Conservation (phyloP, 2,888 invertebrate species). For the Drosophila parthenogenetica region DNA sequence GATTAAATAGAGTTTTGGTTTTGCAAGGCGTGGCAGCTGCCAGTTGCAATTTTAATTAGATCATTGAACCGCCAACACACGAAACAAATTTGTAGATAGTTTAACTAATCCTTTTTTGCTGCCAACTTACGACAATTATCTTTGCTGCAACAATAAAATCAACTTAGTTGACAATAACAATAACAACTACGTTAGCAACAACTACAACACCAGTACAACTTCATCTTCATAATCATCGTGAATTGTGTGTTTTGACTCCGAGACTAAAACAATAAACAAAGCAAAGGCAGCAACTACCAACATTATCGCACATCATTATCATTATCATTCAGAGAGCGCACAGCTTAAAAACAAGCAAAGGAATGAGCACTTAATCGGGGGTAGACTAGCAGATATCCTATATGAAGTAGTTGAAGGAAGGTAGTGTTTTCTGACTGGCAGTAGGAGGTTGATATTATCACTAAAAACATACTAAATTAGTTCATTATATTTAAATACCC, state of each 20-base stretch:
- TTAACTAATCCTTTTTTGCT: conserved; percentile 59
- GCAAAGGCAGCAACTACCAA: conserved; percentile 58
- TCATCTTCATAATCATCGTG: conserved; percentile 30
- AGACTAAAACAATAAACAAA: conserved; percentile 63
- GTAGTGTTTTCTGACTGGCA: too few species aligned
- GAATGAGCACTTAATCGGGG: background rate
- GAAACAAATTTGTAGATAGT: conserved; percentile 5
- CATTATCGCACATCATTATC: conserved; percentile 80
- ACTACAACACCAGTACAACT: background rate
- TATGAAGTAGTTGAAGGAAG: background rate
- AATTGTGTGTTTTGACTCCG: conserved; percentile 40
- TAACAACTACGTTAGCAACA: conserved; percentile 17
- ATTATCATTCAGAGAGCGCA: conserved; percentile 72
- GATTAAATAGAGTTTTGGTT: conserved; percentile 24
- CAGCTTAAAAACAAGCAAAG: conserved; percentile 54
- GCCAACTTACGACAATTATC: conserved; percentile 53
- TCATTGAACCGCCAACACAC: conserved; percentile 8
- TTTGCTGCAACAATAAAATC: conserved; percentile 41
- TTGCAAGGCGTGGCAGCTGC: conserved; percentile 30
- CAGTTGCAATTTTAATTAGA: conserved; percentile 62
- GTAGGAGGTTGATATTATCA: too few species aligned
- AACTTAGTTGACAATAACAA: conserved; percentile 16
- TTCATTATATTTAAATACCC: too few species aligned
- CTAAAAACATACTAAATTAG: too few species aligned
- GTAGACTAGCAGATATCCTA: conserved; percentile 22